phyloP scores from a whole-genome alignment of 2,113 vertebrate genomes.

The Laticauda colubrina region DNA sequence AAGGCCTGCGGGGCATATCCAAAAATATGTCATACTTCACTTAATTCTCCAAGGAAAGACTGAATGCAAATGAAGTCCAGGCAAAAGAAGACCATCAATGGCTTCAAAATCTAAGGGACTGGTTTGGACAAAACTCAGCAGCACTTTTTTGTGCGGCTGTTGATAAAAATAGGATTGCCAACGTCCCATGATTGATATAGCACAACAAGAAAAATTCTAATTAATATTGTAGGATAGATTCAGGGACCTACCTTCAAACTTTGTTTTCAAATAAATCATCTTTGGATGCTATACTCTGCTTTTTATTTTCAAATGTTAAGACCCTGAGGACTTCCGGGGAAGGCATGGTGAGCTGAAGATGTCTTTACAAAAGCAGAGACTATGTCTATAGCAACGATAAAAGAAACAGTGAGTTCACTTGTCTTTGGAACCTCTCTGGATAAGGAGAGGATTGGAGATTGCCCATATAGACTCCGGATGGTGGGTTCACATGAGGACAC shows the following conservation, averaged over 20 bases:
- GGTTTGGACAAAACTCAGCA: no score
- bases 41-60: no score
- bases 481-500: background rate
- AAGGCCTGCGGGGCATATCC: no score
- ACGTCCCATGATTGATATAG: no score
- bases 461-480: background rate
- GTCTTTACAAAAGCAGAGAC: background rate
- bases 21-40: no score
- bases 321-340: background rate
- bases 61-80: no score
- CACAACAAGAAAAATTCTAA: background rate
- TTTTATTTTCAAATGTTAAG: background rate
- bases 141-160: no score
- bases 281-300: background rate
- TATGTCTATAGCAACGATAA: background rate
- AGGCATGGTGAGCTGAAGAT: background rate
- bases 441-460: background rate
- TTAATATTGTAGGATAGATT: background rate
- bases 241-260: background rate
- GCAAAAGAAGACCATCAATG: no score
- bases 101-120: no score
- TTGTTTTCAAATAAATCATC: background rate
- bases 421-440: background rate
- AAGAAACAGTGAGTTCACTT: background rate
- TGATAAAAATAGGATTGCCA: no score